Conservation (phyloP, 2,888 invertebrate species). For the Melanotus villosus region DNA sequence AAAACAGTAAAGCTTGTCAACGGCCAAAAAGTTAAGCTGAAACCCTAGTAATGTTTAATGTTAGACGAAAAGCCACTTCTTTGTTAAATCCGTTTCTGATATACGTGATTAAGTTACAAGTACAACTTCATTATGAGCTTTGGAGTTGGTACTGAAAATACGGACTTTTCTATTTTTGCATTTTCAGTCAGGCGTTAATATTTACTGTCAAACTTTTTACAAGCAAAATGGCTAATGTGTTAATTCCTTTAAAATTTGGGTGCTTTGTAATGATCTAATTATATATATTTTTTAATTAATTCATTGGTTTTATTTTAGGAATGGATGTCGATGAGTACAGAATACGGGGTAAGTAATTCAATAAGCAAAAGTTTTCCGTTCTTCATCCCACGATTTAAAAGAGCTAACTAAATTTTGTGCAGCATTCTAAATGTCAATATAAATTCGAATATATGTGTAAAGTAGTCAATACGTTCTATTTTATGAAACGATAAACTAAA, state of each 20-base stretch:
- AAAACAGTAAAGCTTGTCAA: conserved; percentile 6
- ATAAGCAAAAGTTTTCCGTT: background rate
- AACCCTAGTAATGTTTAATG: conserved; percentile 36
- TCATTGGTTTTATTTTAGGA: conserved; percentile 40
- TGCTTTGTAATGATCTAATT: too few species aligned
- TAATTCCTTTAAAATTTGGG: too few species aligned
- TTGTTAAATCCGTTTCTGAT: conserved; percentile 25
- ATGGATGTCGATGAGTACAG: conserved; percentile 73
- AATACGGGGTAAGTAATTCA: conserved; percentile 68
- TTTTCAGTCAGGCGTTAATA: too few species aligned
- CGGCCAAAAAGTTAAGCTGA: conserved; percentile 28
- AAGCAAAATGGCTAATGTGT: too few species aligned
- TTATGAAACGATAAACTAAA: conserved; percentile 49
- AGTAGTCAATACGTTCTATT: conserved; percentile 44
- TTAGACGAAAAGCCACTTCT: conserved; percentile 26
- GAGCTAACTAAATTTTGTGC: conserved; percentile 4
- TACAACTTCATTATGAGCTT: background rate
- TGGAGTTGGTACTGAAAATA: too few species aligned
- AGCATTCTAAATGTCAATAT: conserved; percentile 29
- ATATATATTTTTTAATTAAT: too few species aligned
- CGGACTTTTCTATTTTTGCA: too few species aligned
- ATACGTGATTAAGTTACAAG: conserved; percentile 3
- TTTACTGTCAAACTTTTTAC: too few species aligned
- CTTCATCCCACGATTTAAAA: background rate
- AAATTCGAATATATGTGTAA: conserved; percentile 38